These are phyloP conservation scores for Hypomecis atomaria DNA, from an alignment of 2,888 invertebrate species.

Conservation along the genomic window DNA sequence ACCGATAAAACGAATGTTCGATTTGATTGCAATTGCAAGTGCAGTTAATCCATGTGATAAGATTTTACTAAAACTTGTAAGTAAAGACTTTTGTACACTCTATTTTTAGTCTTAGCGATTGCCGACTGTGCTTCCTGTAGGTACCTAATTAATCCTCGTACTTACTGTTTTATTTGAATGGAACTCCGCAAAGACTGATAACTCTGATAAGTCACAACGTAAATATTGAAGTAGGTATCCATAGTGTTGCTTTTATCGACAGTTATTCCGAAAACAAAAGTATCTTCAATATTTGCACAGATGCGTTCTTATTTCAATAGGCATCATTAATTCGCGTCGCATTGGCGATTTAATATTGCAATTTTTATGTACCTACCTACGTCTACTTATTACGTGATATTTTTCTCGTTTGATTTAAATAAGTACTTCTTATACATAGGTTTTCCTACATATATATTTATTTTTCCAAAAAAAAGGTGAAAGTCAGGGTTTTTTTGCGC, in stretches of 20 bases:
- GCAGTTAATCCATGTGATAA: too few species aligned
- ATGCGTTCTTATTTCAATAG: slow-evolving; percentile 15
- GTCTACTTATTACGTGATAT: background rate
- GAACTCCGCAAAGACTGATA: too few species aligned
- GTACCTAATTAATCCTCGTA: too few species aligned
- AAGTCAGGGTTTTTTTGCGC: too few species aligned
- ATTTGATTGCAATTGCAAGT: too few species aligned
- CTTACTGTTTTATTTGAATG: too few species aligned
- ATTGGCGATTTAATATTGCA: slow-evolving; percentile 6
- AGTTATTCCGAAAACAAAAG: background rate
- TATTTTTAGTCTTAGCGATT: too few species aligned
- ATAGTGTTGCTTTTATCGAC: too few species aligned
- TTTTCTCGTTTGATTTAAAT: background rate
- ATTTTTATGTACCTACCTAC: slow-evolving; percentile 2
- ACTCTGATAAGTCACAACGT: background rate
- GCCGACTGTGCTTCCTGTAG: too few species aligned
- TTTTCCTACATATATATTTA: background rate
- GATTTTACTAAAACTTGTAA: too few species aligned
- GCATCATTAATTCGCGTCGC: slow-evolving; percentile 4
- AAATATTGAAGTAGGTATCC: background rate
- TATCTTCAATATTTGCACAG: slow-evolving; percentile 16
- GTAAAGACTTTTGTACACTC: too few species aligned
- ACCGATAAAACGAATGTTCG: too few species aligned
- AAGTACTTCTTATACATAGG: background rate
- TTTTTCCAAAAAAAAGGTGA: background rate